Conservation (phyloP, 92 coral and sea anemone genomes). For the Siderastrea radians region DNA sequence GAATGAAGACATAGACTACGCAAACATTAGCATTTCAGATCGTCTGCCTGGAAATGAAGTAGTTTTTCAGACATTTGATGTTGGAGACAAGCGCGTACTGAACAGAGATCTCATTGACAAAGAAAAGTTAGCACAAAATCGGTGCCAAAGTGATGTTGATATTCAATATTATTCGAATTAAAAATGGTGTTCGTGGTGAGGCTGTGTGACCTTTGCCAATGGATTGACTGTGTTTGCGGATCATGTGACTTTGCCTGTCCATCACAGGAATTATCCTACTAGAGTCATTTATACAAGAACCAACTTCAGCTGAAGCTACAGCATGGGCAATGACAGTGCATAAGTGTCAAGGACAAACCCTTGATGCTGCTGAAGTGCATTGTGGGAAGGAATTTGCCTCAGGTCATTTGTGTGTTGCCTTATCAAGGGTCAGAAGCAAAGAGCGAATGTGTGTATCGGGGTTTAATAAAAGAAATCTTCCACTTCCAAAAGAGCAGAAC, state of each 20-base stretch:
- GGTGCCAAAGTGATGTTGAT: no score
- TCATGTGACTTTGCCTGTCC: conserved; percentile 18
- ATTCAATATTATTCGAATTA: not conserved
- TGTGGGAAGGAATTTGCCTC: conserved; percentile 44
- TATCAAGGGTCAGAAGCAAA: conserved; percentile 37
- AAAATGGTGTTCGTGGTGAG: not conserved
- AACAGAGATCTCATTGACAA: conserved; percentile 44
- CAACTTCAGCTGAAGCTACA: conserved; percentile 14
- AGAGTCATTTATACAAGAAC: conserved; percentile 24
- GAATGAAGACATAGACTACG: conserved; percentile 69
- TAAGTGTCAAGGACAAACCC: conserved; percentile 45
- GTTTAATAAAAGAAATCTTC: conserved; percentile 9
- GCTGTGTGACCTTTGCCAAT: not conserved
- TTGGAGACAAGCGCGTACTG: conserved; percentile 32
- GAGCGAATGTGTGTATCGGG: conserved; percentile 25
- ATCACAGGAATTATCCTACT: conserved; percentile 22
- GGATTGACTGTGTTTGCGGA: not conserved
- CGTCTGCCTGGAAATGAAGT: conserved; percentile 38
- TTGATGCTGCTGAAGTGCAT: conserved; percentile 54
- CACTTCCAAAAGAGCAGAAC: not conserved
- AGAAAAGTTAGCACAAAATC: not conserved
- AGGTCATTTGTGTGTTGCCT: conserved; percentile 57
- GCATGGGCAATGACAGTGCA: conserved; percentile 1
- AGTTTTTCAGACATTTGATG: conserved; percentile 35
- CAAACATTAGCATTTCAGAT: conserved; percentile 38